Evolutionary conservation across 1,140 invertebrate genomes (phyloP), one percentile per base, ranked within the genome.

Genomic region (Sitodiplosis mosellana): DNA sequence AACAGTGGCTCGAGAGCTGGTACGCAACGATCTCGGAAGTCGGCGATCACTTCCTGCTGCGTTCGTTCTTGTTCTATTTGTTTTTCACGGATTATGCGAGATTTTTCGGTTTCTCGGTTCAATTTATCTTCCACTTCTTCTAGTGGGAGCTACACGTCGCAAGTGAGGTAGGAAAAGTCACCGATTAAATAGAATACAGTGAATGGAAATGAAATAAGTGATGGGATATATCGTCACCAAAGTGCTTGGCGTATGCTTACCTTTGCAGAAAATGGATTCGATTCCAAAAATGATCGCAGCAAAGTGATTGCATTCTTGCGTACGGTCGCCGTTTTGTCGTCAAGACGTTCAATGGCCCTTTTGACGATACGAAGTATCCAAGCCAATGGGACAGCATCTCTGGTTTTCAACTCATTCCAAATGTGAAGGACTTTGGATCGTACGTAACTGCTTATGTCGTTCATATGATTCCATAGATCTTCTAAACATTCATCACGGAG

Each of bases 361-460:
- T 73, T 64, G 34, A 87, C 64, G 44, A 89, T 68, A 14, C 67
- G 61, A 11, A 74, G 71, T 52, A 83, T 75, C 47, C 75, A 66
- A 1, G 62, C 63, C 21, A 89, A 61, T 0, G 87, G 85, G 18
- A 90, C 69, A 46, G 78, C 80, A 54, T 78, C 74, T 53, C 82
- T 76, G 37, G 73, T 69, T 47, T 81, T 78, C 21, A 91, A 65
- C 18, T 70, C 68, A 53, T 75, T 71, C 83, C 83, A 88, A 45
- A 81, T 76, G 55, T 86, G 78, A 18, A 90, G 65, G 2, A 81
- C 75, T 65, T 81, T 84, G 40, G 82, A 80, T 47, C 89, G 69
- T 1, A 90, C 87, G 59, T 84, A 87, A 3, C 86, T 81, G 55
- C 87, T 80, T 1, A 74, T 56, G 62, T 93, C 89, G 52, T 81